Evolutionary conservation across 92 coral and sea anemone species (phyloP).

Genomic region (Heteractis magnifica): DNA sequence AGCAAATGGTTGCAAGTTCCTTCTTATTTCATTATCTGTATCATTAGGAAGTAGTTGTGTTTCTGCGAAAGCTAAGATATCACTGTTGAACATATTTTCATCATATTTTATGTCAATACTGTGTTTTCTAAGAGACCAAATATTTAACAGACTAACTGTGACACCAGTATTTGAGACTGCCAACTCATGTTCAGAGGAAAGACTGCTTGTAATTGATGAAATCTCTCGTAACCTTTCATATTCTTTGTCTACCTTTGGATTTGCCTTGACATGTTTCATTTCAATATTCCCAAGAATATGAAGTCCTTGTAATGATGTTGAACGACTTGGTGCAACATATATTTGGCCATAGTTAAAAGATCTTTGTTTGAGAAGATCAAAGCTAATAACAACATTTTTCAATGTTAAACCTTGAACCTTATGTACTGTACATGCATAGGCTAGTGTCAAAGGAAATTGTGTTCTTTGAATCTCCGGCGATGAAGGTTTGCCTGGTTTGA

Average conservation of each 20-base stretch:
- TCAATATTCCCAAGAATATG: slow-evolving; percentile 45
- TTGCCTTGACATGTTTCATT: slow-evolving; percentile 45
- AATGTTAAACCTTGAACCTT: slow-evolving; percentile 57
- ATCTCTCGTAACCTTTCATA: slow-evolving; percentile 41
- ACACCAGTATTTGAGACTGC: slow-evolving; percentile 38
- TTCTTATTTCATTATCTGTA: slow-evolving; percentile 44
- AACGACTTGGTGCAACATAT: slow-evolving; percentile 45
- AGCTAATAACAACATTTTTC: slow-evolving; percentile 44
- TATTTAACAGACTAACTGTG: slow-evolving; percentile 30
- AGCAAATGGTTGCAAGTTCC: slow-evolving; percentile 35
- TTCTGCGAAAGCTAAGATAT: slow-evolving; percentile 53
- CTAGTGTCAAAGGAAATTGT: slow-evolving; percentile 51
- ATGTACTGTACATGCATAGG: slow-evolving; percentile 52
- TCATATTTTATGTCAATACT: slow-evolving; percentile 49
- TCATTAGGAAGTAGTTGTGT: slow-evolving; percentile 47
- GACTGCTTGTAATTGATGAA: slow-evolving; percentile 25
- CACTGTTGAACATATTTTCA: slow-evolving; percentile 34
- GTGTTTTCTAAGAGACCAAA: slow-evolving; percentile 51
- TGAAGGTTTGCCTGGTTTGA: slow-evolving; percentile 57
- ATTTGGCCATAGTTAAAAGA: slow-evolving; percentile 54
- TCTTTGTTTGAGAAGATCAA: slow-evolving; percentile 44
- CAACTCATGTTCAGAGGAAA: slow-evolving; percentile 33
- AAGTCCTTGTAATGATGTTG: slow-evolving; percentile 49
- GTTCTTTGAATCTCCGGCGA: slow-evolving; percentile 61
- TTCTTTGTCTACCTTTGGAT: slow-evolving; percentile 39